Evolutionary conservation across 2,797 vertebrate species (phyloP).

Genomic region (Diplodus puntazzo): DNA sequence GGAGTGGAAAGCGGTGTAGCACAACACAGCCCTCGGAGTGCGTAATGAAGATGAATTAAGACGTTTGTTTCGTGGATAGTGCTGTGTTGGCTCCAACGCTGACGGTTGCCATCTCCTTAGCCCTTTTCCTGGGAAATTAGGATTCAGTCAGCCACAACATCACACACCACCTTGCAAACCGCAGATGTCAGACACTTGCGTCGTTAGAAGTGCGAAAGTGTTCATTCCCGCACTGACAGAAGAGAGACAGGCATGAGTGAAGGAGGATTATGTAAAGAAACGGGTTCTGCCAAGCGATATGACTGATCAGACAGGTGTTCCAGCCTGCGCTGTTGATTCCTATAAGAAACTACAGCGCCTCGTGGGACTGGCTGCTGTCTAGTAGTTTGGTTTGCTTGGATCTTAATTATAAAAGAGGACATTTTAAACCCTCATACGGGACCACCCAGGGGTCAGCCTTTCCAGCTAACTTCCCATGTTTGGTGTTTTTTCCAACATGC

Average conservation of each 20-base stretch:
- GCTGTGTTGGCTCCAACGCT: constrained; percentile 72
- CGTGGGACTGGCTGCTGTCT: constrained; percentile 17
- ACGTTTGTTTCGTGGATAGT: constrained; percentile 71
- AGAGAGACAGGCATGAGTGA: constrained; percentile 53
- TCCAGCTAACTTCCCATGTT: neutral
- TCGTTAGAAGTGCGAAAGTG: constrained; percentile 62
- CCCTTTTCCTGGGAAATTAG: constrained; percentile 74
- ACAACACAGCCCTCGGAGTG: constrained; percentile 65
- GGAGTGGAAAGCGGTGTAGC: constrained; percentile 65
- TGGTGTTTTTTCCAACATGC: neutral
- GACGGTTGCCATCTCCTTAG: constrained; percentile 69
- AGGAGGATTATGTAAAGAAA: constrained; percentile 57
- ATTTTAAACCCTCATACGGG: neutral
- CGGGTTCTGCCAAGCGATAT: constrained; percentile 46
- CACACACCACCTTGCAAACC: constrained; percentile 71
- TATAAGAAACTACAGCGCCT: constrained; percentile 5
- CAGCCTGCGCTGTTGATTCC: constrained; percentile 35
- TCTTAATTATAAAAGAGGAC: constrained; percentile 28
- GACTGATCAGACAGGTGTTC: constrained; percentile 50
- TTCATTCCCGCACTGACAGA: constrained; percentile 49
- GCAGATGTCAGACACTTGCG: constrained; percentile 71
- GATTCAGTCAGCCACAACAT: constrained; percentile 71
- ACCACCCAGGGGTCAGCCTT: neutral
- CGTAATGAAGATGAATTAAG: constrained; percentile 85
- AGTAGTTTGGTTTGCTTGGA: constrained; percentile 2